Base-by-base conservation (phyloP, 2,113 vertebrate genomes). In the Furnarius figulus region DNA sequence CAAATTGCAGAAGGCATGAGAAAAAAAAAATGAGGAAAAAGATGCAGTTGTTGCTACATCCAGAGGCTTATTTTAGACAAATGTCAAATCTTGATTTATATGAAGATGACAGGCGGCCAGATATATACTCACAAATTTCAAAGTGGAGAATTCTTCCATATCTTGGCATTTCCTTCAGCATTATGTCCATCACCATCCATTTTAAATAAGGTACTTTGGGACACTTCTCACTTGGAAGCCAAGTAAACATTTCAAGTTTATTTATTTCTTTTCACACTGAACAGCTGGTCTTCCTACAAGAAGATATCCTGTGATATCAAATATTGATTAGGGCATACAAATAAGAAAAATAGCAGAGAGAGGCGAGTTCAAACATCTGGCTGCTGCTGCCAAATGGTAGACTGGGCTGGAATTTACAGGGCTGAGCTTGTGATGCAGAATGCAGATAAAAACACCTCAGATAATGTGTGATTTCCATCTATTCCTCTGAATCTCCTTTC, bases 11-110 rank as follows among this genome's bases (percentile, higher is more conserved):
- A 77, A 30, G 50, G 8, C 59, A 52, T 0, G 3, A 85, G 11
- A 37, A 56, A 13, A 47, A 63, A 92, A 82, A 35, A 10, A 74
- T 22, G 73, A 58, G 66, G 59, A 40, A 90, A 87, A 80, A 89
- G 22, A 88, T 16, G 20, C 30, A 68, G 35, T 81, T 49, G 40
- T 63, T 87, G 27, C 30, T 79, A 78, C 28, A 80, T 65, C 73
- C 91, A 67, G 87, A 87, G 91, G 37, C 71, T 68, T 95, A 42
- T 85, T 95, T 89, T 76, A 87, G 75, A 81, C 52, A 75, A 81
- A 52, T 40, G 28, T 56, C 80, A 90, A 58, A 62, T 93, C 47
- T 83, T 94, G 56, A 70, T 92, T 44, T 81, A 47, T 62, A 89
- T 93, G 58, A 42, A 96, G 49, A 91, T 88, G 55, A 80, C 95